Conservation (phyloP, 2,888 invertebrate genomes). For the Mythimna ferrago region DNA sequence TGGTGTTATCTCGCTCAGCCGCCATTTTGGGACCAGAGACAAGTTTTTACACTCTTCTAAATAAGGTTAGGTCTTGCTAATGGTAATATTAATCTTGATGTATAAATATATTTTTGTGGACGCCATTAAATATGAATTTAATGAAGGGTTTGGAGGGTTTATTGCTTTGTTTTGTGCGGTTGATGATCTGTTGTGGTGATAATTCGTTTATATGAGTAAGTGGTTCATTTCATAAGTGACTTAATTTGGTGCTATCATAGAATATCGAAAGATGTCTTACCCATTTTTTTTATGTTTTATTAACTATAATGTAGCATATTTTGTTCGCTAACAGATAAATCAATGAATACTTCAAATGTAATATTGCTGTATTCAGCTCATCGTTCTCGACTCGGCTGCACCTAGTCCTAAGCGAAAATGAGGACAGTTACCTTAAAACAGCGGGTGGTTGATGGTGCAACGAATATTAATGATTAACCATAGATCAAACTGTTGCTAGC, state of each 20-base stretch:
- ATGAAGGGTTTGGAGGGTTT: constrained; percentile 45
- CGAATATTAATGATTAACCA: constrained; percentile 9
- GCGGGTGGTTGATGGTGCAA: constrained; percentile 18
- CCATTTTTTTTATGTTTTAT: not conserved
- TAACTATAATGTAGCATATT: not conserved
- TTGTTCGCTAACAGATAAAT: not conserved
- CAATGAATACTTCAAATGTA: not conserved
- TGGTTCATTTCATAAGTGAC: constrained; percentile 3
- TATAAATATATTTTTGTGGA: constrained; percentile 61
- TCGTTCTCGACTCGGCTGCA: not conserved
- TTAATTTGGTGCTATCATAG: not conserved
- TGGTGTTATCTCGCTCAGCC: constrained; percentile 70
- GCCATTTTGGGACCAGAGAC: constrained; percentile 76
- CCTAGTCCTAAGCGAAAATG: constrained; percentile 10
- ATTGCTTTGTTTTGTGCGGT: constrained; percentile 40
- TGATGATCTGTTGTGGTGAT: constrained; percentile 33
- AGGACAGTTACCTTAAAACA: constrained; percentile 4
- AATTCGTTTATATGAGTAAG: constrained; percentile 4
- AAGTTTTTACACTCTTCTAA: constrained; percentile 76
- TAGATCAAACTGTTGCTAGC: constrained; percentile 5
- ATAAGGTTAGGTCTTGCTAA: constrained; percentile 75
- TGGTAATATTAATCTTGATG: constrained; percentile 84
- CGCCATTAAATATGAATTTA: constrained; percentile 62
- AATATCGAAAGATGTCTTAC: not conserved
- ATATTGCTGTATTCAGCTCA: not conserved